Evolutionary conservation across 64 coral and sea anemone species (phyloP), one percentile per base, ranked within the genome.

Genomic region (Montipora foliosa): DNA sequence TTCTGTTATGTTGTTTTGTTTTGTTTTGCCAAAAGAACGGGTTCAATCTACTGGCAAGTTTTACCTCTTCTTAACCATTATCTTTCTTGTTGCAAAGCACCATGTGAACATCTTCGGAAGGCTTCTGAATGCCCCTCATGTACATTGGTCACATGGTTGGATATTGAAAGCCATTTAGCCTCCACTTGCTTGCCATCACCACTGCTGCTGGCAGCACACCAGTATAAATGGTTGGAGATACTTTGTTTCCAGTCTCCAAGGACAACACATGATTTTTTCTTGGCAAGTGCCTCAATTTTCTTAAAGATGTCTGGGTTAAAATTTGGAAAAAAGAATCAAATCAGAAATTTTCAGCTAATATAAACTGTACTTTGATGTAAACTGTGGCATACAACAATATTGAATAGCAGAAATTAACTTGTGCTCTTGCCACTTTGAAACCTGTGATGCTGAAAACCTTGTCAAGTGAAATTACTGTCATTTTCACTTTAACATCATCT

Each of bases 211-310:
- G 92, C 79, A 16, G 92, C 87, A 68, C 78, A 89, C 92, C 92
- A 94, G 79, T 94, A 94, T 87, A 89, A 64, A 25, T 94, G 92
- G 66, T 94, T 94, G 37, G 67, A 76, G 24, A 89, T 94, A 57
- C 75, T 88, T 15, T 94, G 87, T 37, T 80, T 74, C 87, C 92
- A 94, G 44, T 94, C 20, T 47, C 59, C 68, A 25, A 94, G 61
- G 22, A 74, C 79, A 19, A 24, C 49, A 51, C 92, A 94, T 1
- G 71, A 79, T 47, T 89, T 94, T 62, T 94, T 88, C 67, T 89
- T 89, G 4, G 77, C 86, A 49, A 88, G 78, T 44, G 83, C 50
- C 44, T 82, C 85, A 50, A 94, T 89, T 66, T 94, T 94, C 48
- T 94, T 94, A 2, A 49, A 70, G 6, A 83, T 89, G 24, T 76